A percentile compares a stretch with the other conserved stretches of the same genome.
phyloP scores from a whole-genome alignment of 2,113 vertebrate species.

The Lasiurus cinereus region DNA sequence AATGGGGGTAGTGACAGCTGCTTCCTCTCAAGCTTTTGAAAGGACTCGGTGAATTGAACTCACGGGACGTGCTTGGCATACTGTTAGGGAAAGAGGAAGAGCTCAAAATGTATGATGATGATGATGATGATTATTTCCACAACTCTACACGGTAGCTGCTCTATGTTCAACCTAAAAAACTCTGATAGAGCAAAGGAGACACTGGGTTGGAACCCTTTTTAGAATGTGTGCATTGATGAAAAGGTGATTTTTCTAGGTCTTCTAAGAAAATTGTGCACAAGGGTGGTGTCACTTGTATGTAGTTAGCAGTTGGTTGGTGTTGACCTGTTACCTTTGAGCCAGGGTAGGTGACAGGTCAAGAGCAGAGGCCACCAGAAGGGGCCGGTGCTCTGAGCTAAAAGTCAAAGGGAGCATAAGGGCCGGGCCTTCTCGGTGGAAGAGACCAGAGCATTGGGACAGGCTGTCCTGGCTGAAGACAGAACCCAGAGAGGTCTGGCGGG shows the following conservation, averaged over 20 bases:
- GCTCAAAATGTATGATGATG: background rate
- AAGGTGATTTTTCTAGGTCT: conserved; percentile 42
- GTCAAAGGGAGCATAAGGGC: background rate
- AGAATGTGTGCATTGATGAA: conserved; percentile 56
- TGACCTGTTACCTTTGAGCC: background rate
- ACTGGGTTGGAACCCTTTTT: conserved; percentile 54
- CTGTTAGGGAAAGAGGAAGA: background rate
- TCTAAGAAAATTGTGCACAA: conserved; percentile 24
- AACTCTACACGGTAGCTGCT: background rate
- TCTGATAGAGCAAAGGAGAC: conserved; percentile 42
- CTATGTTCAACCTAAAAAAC: conserved; percentile 6
- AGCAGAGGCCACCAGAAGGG: background rate
- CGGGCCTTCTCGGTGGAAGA: background rate
- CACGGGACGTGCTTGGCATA: background rate
- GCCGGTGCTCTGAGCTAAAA: background rate
- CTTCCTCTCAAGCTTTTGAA: conserved; percentile 23
- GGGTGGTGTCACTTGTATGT: background rate
- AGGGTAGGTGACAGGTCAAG: background rate
- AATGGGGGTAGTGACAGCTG: background rate
- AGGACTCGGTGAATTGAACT: background rate
- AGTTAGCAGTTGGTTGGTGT: background rate
- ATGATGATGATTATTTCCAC: background rate
- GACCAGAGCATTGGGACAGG: background rate
- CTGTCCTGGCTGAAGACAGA: conserved; percentile 22
- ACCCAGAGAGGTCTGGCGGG: background rate